Base-by-base conservation (phyloP, 2,888 invertebrate genomes). In the Trichopoda pennipes region DNA sequence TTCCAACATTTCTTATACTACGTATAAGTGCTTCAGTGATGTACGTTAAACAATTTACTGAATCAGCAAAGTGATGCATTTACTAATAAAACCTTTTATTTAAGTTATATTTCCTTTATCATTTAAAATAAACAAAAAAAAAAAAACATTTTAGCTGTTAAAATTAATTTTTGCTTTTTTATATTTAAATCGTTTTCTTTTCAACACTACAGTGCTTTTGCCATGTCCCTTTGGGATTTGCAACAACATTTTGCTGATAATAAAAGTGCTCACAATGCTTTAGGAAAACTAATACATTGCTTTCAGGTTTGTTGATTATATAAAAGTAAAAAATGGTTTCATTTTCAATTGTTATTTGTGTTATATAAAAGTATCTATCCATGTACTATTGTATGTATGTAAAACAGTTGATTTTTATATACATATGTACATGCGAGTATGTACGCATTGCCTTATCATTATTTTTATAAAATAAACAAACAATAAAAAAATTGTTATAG, bases 221-320 rank as follows among this genome's bases (percentile, higher is more conserved):
- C 96, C 83, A 96, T 96, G 92, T 96, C 97, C 84, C 92, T 98
- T 83, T 96, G 97, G 95, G 98, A 98, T 86, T 92, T 98, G 88
- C 96, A 96, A 86, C 93, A 94, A 61, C 96, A 96, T 92, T 98
- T 98, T 90, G 94, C 95, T 42, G 95, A 96, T 88, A 97, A 98
- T 89, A 93, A 95, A 21, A 93, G 95, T 84, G 95, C 97, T 72
- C 94, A 96, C 91, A 95, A 96, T 79, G 95, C 95, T 47, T 92
- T 98, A 64, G 95, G 94, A 86, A 95, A 95, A 91, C 92, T 96
- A 85, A 95, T 95, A 84, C 93, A 91, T 86, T 91, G 91, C 70
- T 92, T 98, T 86, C 95, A 96, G 91, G 98, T 91, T 84, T 58
- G 88, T 85, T 69, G 49, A 68, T 78, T 60, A 28, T 21, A 55